These are phyloP conservation scores for Platycheirus albimanus DNA, from an alignment of 2,888 invertebrate species.

Conservation along the genomic window DNA sequence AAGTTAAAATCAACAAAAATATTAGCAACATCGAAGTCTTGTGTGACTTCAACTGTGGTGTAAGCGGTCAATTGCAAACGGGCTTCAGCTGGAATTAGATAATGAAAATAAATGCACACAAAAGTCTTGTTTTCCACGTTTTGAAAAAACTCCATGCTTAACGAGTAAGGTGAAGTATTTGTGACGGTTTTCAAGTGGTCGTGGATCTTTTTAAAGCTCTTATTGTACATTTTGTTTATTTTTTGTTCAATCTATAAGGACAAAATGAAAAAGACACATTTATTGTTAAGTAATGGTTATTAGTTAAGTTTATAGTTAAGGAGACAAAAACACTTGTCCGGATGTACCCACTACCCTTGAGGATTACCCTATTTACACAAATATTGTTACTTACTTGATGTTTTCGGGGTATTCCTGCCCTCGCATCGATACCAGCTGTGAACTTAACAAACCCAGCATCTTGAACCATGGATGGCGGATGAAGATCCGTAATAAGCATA, in stretches of 20 bases:
- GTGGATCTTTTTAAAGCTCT: slow-evolving; percentile 59
- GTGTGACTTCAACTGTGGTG: slow-evolving; percentile 46
- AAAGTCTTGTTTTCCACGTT: slow-evolving; percentile 71
- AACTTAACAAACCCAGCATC: slow-evolving; percentile 75
- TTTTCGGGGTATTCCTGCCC: slow-evolving; percentile 39
- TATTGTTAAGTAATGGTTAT: no score
- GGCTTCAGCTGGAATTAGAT: slow-evolving; percentile 56
- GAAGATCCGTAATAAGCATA: slow-evolving; percentile 77
- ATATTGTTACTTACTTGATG: slow-evolving; percentile 60
- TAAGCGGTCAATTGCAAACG: slow-evolving; percentile 59
- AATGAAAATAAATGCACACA: slow-evolving; percentile 75
- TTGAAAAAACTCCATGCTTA: slow-evolving; percentile 74
- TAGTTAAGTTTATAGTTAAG: no score
- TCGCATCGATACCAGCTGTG: slow-evolving; percentile 34
- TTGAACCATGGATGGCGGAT: slow-evolving; percentile 73
- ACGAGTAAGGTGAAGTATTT: slow-evolving; percentile 73
- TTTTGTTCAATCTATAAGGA: slow-evolving; percentile 60
- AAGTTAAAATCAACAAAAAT: slow-evolving; percentile 63
- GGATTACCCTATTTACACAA: no score
- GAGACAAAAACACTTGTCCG: no score
- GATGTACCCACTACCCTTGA: no score
- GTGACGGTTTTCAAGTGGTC: slow-evolving; percentile 61
- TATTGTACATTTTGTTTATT: slow-evolving; percentile 53
- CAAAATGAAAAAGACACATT: not conserved
- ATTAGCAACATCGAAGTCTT: slow-evolving; percentile 6